These are phyloP conservation scores for Synaphobranchus kaupii DNA, from an alignment of 2,797 vertebrate genomes.

Conservation along the genomic window DNA sequence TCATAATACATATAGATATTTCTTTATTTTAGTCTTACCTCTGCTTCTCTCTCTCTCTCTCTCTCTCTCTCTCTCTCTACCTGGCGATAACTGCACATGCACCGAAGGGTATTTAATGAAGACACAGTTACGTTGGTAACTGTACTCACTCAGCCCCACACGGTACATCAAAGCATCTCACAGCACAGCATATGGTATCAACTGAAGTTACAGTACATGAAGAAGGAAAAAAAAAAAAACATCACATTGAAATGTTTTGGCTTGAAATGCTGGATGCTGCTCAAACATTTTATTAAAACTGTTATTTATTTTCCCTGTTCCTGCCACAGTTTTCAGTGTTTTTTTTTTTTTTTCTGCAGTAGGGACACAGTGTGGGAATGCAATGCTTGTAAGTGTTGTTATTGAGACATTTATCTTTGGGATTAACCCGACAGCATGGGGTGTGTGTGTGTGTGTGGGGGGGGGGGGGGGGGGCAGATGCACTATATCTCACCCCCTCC, in stretches of 20 bases:
- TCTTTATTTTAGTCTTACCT: no score
- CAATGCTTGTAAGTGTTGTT: neutral
- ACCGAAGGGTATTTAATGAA: neutral
- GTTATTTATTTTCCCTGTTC: neutral
- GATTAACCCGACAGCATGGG: neutral
- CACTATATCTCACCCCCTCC: neutral
- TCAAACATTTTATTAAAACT: neutral
- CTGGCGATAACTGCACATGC: neutral
- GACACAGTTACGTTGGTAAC: neutral
- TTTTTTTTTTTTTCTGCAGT: neutral
- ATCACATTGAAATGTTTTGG: neutral
- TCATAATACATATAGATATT: no score
- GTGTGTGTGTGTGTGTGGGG: no score
- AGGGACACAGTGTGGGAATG: neutral
- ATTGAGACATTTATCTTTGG: slow-evolving; percentile 15
- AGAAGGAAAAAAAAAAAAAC: neutral
- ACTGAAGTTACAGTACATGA: no score
- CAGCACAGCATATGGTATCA: neutral
- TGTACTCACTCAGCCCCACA: no score
- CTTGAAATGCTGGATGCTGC: neutral
- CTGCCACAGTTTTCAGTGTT: neutral
- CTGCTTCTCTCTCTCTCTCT: no score
- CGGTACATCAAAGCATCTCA: no score
- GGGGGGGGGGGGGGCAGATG: neutral
- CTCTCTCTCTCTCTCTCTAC: neutral